Evolutionary conservation across 2,113 vertebrate genomes (phyloP).

Genomic region (Tragelaphus strepsiceros): DNA sequence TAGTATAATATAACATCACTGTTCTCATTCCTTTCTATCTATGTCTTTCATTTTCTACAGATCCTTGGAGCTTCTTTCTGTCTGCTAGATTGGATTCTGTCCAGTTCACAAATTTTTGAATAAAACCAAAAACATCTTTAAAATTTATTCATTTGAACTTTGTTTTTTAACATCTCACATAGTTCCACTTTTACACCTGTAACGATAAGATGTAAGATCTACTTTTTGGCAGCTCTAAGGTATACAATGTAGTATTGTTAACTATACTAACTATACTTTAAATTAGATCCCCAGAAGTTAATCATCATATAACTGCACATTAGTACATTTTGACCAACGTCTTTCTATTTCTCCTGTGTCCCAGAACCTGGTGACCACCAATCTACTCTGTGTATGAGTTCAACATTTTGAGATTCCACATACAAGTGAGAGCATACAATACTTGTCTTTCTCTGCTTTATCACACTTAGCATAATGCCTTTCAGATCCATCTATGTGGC

Average conservation of each 20-base stretch:
- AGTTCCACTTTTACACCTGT: background rate
- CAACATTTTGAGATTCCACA: background rate
- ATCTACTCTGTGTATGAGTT: background rate
- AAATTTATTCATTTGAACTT: background rate
- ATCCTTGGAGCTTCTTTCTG: background rate
- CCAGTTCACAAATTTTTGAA: background rate
- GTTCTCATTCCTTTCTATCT: background rate
- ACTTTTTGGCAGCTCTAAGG: background rate
- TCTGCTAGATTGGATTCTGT: background rate
- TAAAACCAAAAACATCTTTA: background rate
- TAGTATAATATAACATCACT: no score
- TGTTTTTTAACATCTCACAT: background rate
- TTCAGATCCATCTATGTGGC: background rate
- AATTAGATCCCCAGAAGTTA: background rate
- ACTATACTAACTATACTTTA: no score
- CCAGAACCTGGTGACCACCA: background rate
- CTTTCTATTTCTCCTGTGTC: no score
- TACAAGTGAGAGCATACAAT: background rate
- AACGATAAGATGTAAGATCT: background rate
- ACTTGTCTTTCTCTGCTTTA: background rate
- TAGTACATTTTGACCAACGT: background rate
- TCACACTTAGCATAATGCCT: background rate
- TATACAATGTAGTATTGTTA: background rate
- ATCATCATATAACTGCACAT: background rate
- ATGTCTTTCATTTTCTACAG: background rate